Base-by-base conservation (phyloP, 2,797 vertebrate species). In the Scleropages formosus region DNA sequence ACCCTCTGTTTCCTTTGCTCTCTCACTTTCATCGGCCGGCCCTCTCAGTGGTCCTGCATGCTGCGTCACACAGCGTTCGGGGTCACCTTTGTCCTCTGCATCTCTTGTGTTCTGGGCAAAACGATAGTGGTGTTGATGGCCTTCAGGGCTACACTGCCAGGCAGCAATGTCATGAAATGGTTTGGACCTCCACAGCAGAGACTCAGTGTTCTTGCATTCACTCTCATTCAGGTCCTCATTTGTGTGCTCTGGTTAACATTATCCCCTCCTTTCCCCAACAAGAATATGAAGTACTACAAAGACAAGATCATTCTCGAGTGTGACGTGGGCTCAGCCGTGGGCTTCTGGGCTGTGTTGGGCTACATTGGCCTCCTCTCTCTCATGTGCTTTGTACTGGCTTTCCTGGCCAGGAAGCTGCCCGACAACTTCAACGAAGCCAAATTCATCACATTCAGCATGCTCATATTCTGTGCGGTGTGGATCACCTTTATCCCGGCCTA, bases 191-290 rank as follows among this genome's bases (percentile, higher is more conserved):
- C 22, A n/a, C 77, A 78, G 8, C 83, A 78, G 44, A 76, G 44
- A 20, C 73, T 75, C 67, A 75, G 58, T 73, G 12, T 49, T 73
- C 62, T 80, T 61, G 58, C 72, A 46, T 15, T 82, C 16, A 53
- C 66, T n/a, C n/a, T n/a, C n/a, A n/a, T n/a, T n/a, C n/a, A 76
- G 74, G 51, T 70, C 1, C 59, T 78, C 24, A 72, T 78, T 20
- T 76, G 70, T 66, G 12, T 84, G 22, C 58, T 89, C 4, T 85
- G 83, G 78, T 31, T 86, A 16, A 78, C 51, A 56, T 71, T 75
- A 8, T 78, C 15, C 18, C 56, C 44, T 72, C 12, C 59, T 78
- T 76, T 80, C 44, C 26, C 61, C 7, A 66, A 71, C 31, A 86
- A 74, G n/a, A 78, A 16, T 7, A 4, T 78, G 18, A 84, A 80